Conservation (phyloP, 2,797 vertebrate genomes). For the Percopsis omiscomaycus region DNA sequence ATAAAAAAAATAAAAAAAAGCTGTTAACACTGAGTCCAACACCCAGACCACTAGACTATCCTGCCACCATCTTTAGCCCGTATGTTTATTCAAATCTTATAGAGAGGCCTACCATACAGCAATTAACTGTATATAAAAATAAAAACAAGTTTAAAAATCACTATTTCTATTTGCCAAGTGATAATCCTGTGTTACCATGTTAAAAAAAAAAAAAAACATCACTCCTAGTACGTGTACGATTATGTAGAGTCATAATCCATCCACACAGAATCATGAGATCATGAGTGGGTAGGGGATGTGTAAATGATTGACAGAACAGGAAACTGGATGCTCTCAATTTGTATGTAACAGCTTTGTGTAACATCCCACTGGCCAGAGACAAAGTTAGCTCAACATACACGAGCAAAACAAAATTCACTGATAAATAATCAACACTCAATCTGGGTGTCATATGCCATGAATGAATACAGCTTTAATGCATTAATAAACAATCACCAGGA, state of each 20-base stretch:
- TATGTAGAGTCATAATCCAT: conserved; percentile 76
- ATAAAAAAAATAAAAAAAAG: too few species aligned
- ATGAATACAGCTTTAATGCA: neutral
- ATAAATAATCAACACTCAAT: neutral
- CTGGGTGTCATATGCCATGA: neutral
- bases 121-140: too few species aligned
- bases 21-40: too few species aligned
- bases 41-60: too few species aligned
- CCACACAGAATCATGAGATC: conserved; percentile 38
- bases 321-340: neutral
- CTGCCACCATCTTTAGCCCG: too few species aligned
- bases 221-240: conserved; percentile 57
- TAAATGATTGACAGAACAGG: conserved; percentile 14
- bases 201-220: conserved; percentile 69
- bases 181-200: conserved; percentile 60
- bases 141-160: too few species aligned
- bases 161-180: conserved; percentile 26
- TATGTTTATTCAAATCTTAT: too few species aligned
- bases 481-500: neutral
- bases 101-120: too few species aligned
- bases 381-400: conserved; percentile 17
- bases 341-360: neutral
- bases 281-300: conserved; percentile 11
- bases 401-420: neutral
- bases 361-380: conserved; percentile 18